phyloP scores from a whole-genome alignment of 2,113 vertebrate species.

The Pardalotus punctatus region DNA sequence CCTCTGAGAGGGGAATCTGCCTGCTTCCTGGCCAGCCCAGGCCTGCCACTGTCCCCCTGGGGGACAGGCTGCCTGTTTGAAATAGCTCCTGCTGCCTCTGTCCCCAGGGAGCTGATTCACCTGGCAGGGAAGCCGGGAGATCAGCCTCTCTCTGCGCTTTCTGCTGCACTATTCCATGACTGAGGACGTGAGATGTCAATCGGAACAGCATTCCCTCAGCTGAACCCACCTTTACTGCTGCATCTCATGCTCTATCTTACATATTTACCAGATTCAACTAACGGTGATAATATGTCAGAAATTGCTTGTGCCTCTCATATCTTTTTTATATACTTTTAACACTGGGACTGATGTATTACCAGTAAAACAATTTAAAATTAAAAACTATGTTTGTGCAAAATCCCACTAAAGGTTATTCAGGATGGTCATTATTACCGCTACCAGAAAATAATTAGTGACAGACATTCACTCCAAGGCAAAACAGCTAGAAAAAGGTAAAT shows the following conservation, averaged over 20 bases:
- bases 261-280: not conserved
- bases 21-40: not conserved
- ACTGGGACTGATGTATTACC: not conserved
- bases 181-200: not conserved
- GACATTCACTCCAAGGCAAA: not conserved
- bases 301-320: not conserved
- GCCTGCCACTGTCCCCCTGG: not conserved
- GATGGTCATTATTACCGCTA: not conserved
- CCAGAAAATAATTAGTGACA: not conserved
- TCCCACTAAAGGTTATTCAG: not conserved
- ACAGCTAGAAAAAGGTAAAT: not conserved
- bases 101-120: not conserved
- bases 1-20: not conserved
- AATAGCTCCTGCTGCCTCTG: not conserved
- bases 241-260: not conserved
- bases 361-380: not conserved
- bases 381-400: not conserved
- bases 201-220: not conserved
- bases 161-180: not conserved
- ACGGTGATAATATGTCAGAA: not conserved
- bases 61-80: not conserved
- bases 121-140: not conserved
- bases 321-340: not conserved
- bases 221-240: not conserved
- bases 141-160: accelerated